These are phyloP conservation scores for Anabas testudineus DNA, from an alignment of 2,797 vertebrate genomes.

Conservation along the genomic window DNA sequence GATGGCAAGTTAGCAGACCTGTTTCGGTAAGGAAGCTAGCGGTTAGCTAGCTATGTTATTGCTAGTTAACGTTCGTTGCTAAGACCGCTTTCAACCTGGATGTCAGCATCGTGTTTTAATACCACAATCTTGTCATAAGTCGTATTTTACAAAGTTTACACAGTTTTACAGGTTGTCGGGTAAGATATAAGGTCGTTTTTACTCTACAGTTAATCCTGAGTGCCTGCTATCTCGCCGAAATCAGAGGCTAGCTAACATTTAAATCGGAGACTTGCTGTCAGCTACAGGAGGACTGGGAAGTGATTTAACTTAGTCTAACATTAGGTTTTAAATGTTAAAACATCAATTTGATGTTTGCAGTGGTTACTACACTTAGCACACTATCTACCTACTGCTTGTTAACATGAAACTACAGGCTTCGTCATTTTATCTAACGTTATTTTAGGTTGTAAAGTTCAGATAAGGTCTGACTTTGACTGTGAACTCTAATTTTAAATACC, in stretches of 20 bases:
- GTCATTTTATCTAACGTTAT: too few species aligned
- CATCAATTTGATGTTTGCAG: too few species aligned
- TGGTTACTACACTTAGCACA: too few species aligned
- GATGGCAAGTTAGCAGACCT: slow-evolving; percentile 40
- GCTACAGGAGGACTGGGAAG: neutral
- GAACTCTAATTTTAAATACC: neutral
- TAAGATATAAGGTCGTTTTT: neutral
- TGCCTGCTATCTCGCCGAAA: neutral
- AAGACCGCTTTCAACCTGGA: neutral
- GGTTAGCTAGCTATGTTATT: neutral
- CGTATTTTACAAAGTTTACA: neutral
- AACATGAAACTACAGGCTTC: too few species aligned
- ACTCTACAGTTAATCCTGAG: accelerated
- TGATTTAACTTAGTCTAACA: accelerated
- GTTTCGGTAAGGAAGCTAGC: slow-evolving; percentile 64
- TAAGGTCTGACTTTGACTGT: too few species aligned
- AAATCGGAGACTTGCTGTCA: neutral
- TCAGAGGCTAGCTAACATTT: neutral
- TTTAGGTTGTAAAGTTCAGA: too few species aligned
- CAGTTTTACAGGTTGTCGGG: neutral
- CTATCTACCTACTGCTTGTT: too few species aligned
- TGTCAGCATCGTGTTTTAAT: neutral
- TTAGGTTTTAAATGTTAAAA: neutral
- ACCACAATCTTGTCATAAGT: neutral
- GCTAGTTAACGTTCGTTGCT: neutral